These are phyloP conservation scores for Helleia helle DNA, from an alignment of 2,888 invertebrate species.

Conservation along the genomic window DNA sequence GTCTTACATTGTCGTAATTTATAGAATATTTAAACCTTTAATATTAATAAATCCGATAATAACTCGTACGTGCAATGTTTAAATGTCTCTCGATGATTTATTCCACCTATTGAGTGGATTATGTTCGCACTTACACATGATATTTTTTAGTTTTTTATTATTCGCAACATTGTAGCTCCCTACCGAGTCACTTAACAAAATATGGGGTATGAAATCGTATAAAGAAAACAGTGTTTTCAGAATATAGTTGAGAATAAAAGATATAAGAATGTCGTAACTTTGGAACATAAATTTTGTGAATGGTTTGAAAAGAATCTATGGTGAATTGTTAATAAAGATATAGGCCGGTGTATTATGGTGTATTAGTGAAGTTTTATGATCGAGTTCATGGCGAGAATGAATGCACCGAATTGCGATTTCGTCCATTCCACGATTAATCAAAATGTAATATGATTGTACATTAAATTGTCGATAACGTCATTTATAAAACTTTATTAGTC, in stretches of 20 bases:
- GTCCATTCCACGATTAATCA: conserved; percentile 40
- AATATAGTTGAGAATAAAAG: conserved; percentile 66
- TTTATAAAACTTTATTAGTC: no score
- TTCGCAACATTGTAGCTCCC: conserved; percentile 59
- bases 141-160: conserved; percentile 47
- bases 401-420: conserved; percentile 42
- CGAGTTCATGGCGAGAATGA: conserved; percentile 44
- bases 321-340: conserved; percentile 71
- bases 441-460: conserved; percentile 12
- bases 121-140: conserved; percentile 44
- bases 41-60: conserved; percentile 44
- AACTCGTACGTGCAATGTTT: conserved; percentile 43
- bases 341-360: conserved; percentile 63
- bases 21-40: conserved; percentile 35
- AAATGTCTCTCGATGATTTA: conserved; percentile 54
- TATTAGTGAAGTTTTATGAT: conserved; percentile 65
- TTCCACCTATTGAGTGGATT: conserved; percentile 48
- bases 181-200: conserved; percentile 62
- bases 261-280: conserved; percentile 64
- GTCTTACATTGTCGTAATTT: conserved; percentile 39
- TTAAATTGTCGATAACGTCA: no score
- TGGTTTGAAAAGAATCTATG: conserved; percentile 59
- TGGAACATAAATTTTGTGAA: conserved; percentile 64
- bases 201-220: conserved; percentile 65
- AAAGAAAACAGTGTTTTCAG: conserved; percentile 72